Conservation (phyloP, 2,113 vertebrate genomes). For the Lycaon pictus region DNA sequence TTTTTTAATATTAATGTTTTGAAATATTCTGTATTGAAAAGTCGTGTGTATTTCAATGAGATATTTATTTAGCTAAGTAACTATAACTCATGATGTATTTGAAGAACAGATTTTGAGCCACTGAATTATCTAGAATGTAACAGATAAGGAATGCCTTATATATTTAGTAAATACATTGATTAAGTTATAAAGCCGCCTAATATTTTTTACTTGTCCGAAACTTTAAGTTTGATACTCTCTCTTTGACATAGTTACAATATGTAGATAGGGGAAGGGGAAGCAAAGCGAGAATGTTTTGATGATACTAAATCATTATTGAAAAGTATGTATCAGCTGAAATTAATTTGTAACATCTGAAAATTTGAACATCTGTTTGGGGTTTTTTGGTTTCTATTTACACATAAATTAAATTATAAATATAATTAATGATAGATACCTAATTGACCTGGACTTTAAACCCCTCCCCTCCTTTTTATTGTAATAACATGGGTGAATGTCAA, state of each 20-base stretch:
- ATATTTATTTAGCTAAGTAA: background rate
- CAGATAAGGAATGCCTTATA: background rate
- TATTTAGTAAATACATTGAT: background rate
- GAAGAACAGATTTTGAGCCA: background rate
- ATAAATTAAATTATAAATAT: background rate
- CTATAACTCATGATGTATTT: background rate
- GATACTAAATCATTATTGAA: background rate
- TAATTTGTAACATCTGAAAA: background rate
- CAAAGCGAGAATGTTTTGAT: background rate
- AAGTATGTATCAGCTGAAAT: background rate
- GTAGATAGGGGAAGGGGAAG: background rate
- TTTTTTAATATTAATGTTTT: background rate
- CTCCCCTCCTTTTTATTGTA: background rate
- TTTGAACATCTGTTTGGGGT: no score
- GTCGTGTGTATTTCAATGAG: background rate
- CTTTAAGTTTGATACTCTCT: background rate
- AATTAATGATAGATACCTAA: background rate
- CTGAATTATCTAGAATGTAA: background rate
- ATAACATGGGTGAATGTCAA: background rate
- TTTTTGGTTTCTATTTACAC: background rate
- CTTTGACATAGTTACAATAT: background rate
- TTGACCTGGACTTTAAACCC: background rate
- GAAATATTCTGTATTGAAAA: background rate
- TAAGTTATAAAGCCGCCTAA: background rate
- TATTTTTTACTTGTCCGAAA: background rate